Evolutionary conservation across 1,140 invertebrate genomes (phyloP).

Genomic region (Aphidius gifuensis): DNA sequence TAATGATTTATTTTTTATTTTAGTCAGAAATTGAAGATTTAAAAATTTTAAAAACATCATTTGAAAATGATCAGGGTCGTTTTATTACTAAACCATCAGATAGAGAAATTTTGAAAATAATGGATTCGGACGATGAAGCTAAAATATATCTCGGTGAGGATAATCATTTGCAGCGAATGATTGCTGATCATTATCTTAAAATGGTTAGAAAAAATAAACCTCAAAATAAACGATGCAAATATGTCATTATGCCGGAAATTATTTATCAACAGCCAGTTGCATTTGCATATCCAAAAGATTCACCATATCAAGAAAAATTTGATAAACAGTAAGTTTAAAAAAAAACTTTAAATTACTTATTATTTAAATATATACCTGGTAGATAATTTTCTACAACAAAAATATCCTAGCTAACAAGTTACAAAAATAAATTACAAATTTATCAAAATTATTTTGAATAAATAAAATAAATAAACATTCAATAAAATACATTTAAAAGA

Average conservation of each 20-base stretch:
- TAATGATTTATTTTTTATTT: background rate
- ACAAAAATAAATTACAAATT: too few species aligned
- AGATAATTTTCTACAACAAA: too few species aligned
- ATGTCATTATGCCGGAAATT: conserved; percentile 1
- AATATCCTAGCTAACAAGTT: too few species aligned
- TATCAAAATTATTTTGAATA: too few species aligned
- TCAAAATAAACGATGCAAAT: background rate
- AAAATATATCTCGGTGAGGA: conserved; percentile 4
- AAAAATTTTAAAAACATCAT: too few species aligned
- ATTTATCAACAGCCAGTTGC: background rate
- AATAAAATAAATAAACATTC: too few species aligned
- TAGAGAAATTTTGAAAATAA: background rate
- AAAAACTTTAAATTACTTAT: too few species aligned
- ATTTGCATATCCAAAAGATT: background rate
- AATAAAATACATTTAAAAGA: too few species aligned
- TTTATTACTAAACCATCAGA: background rate
- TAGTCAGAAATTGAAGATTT: background rate
- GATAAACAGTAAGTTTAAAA: conserved; percentile 10
- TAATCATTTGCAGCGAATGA: background rate
- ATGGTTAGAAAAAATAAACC: background rate
- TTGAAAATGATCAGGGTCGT: background rate
- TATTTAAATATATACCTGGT: too few species aligned
- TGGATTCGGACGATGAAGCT: too few species aligned
- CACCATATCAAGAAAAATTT: background rate
- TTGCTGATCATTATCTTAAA: background rate